These are phyloP conservation scores for Falco novaeseelandiae DNA, from an alignment of 2,797 vertebrate species.

Conservation along the genomic window DNA sequence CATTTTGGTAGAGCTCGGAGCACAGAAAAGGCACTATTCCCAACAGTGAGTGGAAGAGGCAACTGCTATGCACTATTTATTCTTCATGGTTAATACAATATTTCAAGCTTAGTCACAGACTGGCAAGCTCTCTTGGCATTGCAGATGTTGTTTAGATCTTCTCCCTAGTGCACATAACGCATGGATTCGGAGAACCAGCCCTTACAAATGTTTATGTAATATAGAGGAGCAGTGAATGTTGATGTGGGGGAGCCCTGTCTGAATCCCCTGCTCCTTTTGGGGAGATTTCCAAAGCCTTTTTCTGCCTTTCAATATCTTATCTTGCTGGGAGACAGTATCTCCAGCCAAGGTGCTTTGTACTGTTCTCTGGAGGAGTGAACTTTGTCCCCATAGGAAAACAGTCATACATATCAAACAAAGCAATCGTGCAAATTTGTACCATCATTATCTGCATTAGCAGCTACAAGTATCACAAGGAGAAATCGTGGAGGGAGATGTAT, in stretches of 20 bases:
- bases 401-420: neutral
- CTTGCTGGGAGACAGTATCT: neutral
- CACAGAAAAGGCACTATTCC: neutral
- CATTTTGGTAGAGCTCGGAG: neutral
- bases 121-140: neutral
- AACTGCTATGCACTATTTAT: neutral
- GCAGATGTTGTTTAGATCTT: neutral
- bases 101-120: neutral
- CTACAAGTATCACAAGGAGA: conserved; percentile 12
- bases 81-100: neutral
- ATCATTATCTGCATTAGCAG: conserved; percentile 33
- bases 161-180: neutral
- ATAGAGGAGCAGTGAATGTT: neutral
- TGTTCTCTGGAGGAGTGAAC: neutral
- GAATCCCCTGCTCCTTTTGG: neutral
- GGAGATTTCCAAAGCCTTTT: neutral
- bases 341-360: neutral
- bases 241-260: neutral
- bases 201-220: neutral
- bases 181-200: neutral
- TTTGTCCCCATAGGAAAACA: neutral
- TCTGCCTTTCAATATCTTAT: neutral
- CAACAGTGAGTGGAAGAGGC: neutral
- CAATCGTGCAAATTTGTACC: neutral
- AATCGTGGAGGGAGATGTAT: neutral